Conservation (phyloP, 2,113 vertebrate genomes). For the Hystrix cristata region DNA sequence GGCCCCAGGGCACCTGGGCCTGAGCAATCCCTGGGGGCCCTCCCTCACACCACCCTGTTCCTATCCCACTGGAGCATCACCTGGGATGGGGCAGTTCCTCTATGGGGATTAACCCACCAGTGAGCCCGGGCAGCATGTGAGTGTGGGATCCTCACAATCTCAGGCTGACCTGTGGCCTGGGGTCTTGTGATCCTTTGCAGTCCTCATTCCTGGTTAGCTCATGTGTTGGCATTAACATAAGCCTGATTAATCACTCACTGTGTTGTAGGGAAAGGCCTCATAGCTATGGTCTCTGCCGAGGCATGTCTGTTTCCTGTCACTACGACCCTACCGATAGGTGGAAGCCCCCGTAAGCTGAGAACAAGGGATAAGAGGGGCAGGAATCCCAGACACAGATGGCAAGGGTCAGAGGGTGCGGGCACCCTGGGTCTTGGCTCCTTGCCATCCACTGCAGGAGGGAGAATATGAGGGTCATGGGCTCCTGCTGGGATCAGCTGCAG, state of each 20-base stretch:
- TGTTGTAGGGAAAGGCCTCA: background rate
- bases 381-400: background rate
- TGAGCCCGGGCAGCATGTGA: background rate
- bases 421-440: background rate
- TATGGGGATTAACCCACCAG: background rate
- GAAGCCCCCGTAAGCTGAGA: background rate
- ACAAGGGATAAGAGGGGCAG: background rate
- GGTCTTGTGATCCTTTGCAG: slow-evolving; percentile 39
- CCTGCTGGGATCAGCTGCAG: background rate
- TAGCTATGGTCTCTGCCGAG: background rate
- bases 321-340: background rate
- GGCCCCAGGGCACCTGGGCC: background rate
- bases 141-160: background rate
- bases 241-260: background rate
- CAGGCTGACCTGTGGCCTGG: background rate
- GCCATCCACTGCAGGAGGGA: background rate
- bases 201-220: background rate
- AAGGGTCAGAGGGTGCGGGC: background rate
- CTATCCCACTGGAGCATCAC: background rate
- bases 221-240: background rate
- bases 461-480: background rate
- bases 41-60: background rate
- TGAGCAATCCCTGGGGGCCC: background rate
- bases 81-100: background rate
- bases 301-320: background rate